Evolutionary conservation across 2,797 vertebrate genomes (phyloP).

Genomic region (Saxicola maurus): DNA sequence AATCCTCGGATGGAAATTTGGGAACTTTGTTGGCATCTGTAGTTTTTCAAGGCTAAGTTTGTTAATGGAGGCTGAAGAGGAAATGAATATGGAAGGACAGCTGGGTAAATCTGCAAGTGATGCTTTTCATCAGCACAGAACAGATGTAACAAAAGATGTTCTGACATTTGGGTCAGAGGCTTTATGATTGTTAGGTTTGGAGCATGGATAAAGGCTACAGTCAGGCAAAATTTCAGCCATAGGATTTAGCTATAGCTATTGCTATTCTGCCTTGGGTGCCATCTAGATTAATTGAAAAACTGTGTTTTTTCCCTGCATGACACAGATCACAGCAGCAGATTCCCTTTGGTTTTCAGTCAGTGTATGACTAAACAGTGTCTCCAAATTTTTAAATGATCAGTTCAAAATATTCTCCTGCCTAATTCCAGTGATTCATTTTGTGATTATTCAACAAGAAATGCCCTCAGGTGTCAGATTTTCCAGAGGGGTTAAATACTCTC

Average conservation of each 20-base stretch:
- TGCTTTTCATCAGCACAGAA: background rate
- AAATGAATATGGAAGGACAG: background rate
- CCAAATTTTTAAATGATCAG: background rate
- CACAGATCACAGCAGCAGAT: background rate
- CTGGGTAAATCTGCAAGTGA: background rate
- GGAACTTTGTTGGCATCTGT: background rate
- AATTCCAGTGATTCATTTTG: background rate
- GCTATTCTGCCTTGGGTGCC: background rate
- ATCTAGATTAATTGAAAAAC: background rate
- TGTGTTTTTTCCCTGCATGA: background rate
- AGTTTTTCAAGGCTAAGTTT: background rate
- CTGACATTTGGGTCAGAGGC: background rate
- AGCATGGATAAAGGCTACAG: background rate
- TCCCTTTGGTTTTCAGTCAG: background rate
- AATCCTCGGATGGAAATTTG: background rate
- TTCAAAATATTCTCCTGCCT: background rate
- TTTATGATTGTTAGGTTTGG: background rate
- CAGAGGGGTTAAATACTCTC: constrained; percentile 4
- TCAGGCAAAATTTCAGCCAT: background rate
- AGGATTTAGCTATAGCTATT: background rate
- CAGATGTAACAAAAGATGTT: background rate
- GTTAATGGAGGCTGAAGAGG: background rate
- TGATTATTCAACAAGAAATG: background rate
- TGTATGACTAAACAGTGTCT: background rate
- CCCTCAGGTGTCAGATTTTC: background rate